phyloP scores from a whole-genome alignment of 2,888 invertebrate genomes.

The Dasysyrphus albostriatus region DNA sequence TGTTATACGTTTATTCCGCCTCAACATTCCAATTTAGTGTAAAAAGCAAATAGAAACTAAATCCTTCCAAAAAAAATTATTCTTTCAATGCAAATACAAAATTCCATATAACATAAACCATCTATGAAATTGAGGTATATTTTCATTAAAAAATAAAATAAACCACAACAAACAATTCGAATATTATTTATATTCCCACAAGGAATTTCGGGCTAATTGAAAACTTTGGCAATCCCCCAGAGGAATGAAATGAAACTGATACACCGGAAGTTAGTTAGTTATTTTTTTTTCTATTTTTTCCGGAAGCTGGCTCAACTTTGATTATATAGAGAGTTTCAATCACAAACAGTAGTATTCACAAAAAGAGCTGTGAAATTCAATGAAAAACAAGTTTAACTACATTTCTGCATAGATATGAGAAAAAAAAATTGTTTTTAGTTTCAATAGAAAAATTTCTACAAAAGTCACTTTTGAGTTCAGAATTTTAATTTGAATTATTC shows the following conservation, averaged over 20 bases:
- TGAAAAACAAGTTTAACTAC: not conserved
- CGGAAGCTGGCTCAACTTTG: slow-evolving; percentile 31
- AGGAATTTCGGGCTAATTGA: slow-evolving; percentile 58
- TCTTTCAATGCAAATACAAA: not conserved
- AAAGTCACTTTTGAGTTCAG: not conserved
- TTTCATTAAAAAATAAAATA: slow-evolving; percentile 11
- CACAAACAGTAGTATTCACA: not conserved
- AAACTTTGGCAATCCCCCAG: slow-evolving; percentile 53
- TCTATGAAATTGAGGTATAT: slow-evolving; percentile 1
- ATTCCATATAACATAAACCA: not conserved
- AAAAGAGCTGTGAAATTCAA: not conserved
- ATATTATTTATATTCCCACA: slow-evolving; percentile 54
- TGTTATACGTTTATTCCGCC: no score
- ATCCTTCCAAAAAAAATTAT: not conserved
- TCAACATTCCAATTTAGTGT: no score
- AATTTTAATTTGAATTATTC: not conserved
- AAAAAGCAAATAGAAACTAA: not conserved
- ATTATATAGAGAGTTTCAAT: not conserved
- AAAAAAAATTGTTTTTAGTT: not conserved
- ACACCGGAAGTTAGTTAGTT: slow-evolving; percentile 26
- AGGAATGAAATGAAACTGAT: slow-evolving; percentile 46
- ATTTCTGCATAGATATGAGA: not conserved
- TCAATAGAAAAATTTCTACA: not conserved
- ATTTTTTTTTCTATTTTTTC: slow-evolving; percentile 4
- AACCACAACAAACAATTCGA: slow-evolving; percentile 31